Percentiles rank a stretch among this genome's conserved stretches.
phyloP scores from a whole-genome alignment of 2,113 vertebrate species.

The Sisor rabdophorus region DNA sequence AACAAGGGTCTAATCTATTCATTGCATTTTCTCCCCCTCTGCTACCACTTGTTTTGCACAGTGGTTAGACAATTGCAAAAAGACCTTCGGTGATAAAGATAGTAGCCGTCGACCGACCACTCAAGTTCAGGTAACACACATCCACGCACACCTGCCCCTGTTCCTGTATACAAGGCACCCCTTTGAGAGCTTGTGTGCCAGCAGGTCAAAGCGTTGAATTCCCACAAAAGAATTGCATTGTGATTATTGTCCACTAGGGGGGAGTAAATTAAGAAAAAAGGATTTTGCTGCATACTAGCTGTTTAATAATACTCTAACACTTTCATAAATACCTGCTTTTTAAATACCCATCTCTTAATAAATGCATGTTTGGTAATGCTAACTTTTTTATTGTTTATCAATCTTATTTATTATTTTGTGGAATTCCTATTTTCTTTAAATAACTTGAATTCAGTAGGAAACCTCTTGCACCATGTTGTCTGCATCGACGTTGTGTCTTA shows the following conservation, averaged over 20 bases:
- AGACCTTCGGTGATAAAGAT: conserved; percentile 87
- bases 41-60: conserved; percentile 53
- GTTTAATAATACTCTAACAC: background rate
- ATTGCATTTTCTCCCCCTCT: background rate
- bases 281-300: too few relatives aligned
- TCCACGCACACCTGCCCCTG: background rate
- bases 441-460: background rate
- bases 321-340: background rate
- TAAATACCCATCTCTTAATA: background rate
- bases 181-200: background rate
- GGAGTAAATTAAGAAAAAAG: background rate
- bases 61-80: conserved; percentile 96
- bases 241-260: background rate
- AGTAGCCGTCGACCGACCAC: conserved; percentile 72
- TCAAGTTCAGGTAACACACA: conserved; percentile 81
- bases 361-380: background rate
- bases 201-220: background rate
- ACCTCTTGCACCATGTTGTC: background rate
- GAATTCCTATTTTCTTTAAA: background rate
- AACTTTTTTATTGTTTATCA: background rate
- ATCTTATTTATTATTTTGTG: background rate
- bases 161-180: too few relatives aligned
- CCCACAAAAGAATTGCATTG: background rate
- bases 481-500: background rate
- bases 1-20: background rate